Evolutionary conservation across 2,888 invertebrate genomes (phyloP).

Genomic region (Agrotis ipsilon): DNA sequence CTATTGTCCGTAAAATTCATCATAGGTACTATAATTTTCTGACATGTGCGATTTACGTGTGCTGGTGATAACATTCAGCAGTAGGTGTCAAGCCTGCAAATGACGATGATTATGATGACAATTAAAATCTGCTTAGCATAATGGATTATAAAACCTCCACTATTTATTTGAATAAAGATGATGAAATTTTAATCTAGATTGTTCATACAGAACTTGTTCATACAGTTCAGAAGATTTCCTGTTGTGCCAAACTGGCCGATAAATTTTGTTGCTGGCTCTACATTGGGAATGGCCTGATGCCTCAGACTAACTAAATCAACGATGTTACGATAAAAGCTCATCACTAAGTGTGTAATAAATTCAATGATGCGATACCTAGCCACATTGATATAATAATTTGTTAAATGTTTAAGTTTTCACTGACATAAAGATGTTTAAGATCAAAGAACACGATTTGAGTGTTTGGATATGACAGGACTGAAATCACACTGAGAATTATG

Average conservation of each 20-base stretch:
- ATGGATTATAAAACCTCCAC: background rate
- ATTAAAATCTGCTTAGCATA: background rate
- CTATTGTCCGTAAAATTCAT: background rate
- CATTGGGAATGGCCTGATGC: conserved; percentile 8
- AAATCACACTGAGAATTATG: background rate
- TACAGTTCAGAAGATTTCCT: too few species aligned
- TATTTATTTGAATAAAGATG: background rate
- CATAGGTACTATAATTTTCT: background rate
- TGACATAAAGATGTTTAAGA: conserved; percentile 31
- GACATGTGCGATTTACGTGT: background rate
- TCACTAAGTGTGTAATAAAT: conserved; percentile 47
- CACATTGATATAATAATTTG: conserved; percentile 32
- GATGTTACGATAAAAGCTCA: conserved; percentile 49
- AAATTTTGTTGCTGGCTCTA: conserved; percentile 21
- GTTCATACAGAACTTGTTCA: too few species aligned
- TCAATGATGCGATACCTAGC: conserved; percentile 25
- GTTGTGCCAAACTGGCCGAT: background rate
- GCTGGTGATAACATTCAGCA: background rate
- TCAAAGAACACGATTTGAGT: conserved; percentile 30
- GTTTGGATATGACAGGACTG: conserved; percentile 13
- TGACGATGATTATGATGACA: background rate
- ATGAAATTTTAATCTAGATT: background rate
- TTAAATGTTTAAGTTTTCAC: conserved; percentile 21
- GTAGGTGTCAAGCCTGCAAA: background rate
- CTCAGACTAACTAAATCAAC: conserved; percentile 30